These are phyloP conservation scores for Hirtodrosophila trivittata DNA, from an alignment of 2,888 invertebrate genomes.

Conservation along the genomic window DNA sequence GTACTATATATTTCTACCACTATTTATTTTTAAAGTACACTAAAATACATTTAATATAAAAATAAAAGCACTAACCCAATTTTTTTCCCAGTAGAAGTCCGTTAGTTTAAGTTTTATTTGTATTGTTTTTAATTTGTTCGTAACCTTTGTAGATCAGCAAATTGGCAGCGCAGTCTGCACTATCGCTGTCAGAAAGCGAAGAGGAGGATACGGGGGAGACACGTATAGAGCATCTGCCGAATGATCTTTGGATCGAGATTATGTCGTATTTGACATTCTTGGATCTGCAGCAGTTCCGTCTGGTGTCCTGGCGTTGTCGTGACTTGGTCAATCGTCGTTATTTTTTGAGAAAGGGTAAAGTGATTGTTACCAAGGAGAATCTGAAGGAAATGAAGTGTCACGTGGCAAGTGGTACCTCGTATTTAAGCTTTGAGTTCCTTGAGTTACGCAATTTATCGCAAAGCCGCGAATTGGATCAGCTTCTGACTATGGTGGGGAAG, in stretches of 20 bases:
- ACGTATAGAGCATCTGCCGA: slow-evolving; percentile 68
- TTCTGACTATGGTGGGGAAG: slow-evolving; percentile 58
- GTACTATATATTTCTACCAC: too few relatives aligned
- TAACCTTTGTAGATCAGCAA: too few relatives aligned
- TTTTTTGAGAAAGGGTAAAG: slow-evolving; percentile 54
- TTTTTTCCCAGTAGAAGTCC: too few relatives aligned
- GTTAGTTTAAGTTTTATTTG: too few relatives aligned
- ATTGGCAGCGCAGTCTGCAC: too few relatives aligned
- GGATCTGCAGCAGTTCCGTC: slow-evolving; percentile 71
- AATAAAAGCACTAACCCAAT: too few relatives aligned
- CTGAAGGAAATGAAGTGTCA: slow-evolving; percentile 45
- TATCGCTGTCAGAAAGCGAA: too few relatives aligned
- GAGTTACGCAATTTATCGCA: slow-evolving; percentile 52
- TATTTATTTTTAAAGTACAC: too few relatives aligned
- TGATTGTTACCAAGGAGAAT: slow-evolving; percentile 63
- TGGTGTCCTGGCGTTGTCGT: slow-evolving; percentile 74
- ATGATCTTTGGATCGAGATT: slow-evolving; percentile 75
- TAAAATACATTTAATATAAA: too few relatives aligned
- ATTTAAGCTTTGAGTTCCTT: slow-evolving; percentile 53
- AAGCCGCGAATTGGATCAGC: slow-evolving; percentile 46
- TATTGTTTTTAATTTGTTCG: too few relatives aligned
- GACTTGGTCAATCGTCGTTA: slow-evolving; percentile 60
- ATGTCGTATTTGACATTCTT: slow-evolving; percentile 69
- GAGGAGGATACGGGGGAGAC: not conserved
- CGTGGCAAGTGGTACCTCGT: slow-evolving; percentile 38